Evolutionary conservation across 2,888 invertebrate genomes (phyloP), one percentile per base, ranked within the genome.

Genomic region (Eupithecia pulchellata): DNA sequence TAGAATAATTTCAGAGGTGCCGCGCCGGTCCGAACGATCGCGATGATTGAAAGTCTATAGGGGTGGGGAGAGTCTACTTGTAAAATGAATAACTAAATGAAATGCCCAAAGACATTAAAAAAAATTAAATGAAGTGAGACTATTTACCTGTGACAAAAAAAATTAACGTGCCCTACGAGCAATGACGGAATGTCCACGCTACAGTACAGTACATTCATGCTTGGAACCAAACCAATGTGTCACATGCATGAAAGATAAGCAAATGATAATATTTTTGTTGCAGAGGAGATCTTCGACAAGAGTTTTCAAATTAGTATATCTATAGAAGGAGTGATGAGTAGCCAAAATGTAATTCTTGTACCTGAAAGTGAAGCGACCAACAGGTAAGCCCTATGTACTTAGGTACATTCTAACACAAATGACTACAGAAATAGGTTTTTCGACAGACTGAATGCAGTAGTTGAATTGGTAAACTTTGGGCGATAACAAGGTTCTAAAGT

Each of bases 211-310:
- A n/a, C n/a, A n/a, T n/a, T n/a, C n/a, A n/a, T n/a, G n/a, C n/a
- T n/a, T n/a, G n/a, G n/a, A n/a, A n/a, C n/a, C n/a, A n/a, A n/a
- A n/a, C n/a, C n/a, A n/a, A n/a, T n/a, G n/a, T 32, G 32, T 6
- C 32, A 5, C 6, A 32, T 6, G 32, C 47, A 20, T 47, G 47
- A 47, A 47, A 47, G 9, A 1, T n/a, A 47, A n/a, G 5, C 0
- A 47, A 25, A 25, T 52, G 3, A 20, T 34, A 0, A n/a, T 39
- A 0, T 11, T 39, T 60, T 60, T 55, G 4, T 27, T 74, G 69
- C 91, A 98, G 98, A 98, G 88, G 98, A 98, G 89, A 97, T 96
- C 82, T 98, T 98, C 83, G 98, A 98, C 86, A 97, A 98, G 91
- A 97, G 97, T 84, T 98, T 99, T 86, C 96, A 97, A 89, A 96